phyloP scores from a whole-genome alignment of 2,888 invertebrate genomes.

The Cryptus armator region DNA sequence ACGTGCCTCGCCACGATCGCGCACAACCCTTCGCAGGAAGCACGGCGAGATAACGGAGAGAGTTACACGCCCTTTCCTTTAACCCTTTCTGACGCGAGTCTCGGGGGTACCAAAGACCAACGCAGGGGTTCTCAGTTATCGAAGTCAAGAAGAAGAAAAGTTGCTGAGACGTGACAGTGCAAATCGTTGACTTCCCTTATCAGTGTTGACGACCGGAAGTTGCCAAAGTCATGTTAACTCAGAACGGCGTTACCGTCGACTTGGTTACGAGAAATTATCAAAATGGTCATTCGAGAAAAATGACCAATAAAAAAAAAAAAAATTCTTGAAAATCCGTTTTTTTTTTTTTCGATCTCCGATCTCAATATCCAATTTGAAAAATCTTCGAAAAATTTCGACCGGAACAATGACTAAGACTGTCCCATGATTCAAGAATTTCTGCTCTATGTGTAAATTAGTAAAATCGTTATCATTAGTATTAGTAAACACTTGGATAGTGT shows the following conservation, averaged over 20 bases:
- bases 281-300: too few species aligned
- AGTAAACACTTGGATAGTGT: not conserved
- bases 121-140: constrained; percentile 58
- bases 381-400: not conserved
- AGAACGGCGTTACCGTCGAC: not conserved
- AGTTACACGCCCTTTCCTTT: constrained; percentile 82
- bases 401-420: not conserved
- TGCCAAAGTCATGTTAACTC: not conserved
- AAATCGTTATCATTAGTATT: not conserved
- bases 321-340: too few species aligned
- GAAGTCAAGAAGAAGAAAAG: not conserved
- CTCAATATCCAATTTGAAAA: not conserved
- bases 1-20: constrained; percentile 74
- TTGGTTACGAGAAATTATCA: not conserved
- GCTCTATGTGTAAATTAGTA: not conserved
- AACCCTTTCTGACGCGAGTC: constrained; percentile 76
- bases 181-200: not conserved
- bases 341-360: too few species aligned
- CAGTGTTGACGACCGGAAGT: not conserved
- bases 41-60: constrained; percentile 83
- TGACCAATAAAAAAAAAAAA: too few species aligned
- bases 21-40: constrained; percentile 76
- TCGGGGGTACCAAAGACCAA: constrained; percentile 51
- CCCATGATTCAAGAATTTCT: not conserved
- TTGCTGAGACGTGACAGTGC: not conserved